These are phyloP conservation scores for Eurosta solidaginis DNA, from an alignment of 1,140 invertebrate species.

Conservation along the genomic window DNA sequence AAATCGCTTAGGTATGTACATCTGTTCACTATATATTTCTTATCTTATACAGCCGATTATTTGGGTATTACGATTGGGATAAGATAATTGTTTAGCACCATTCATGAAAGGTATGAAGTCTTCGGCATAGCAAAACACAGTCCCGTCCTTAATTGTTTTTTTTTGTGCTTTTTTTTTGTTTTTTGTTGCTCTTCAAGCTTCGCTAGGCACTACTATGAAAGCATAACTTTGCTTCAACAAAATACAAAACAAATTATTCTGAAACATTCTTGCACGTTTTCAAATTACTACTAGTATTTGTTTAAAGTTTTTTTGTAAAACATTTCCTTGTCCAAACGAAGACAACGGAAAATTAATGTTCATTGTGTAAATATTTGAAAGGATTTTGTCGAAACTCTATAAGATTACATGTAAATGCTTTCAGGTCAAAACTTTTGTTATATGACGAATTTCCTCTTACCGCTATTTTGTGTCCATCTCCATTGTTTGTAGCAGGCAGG, in stretches of 20 bases:
- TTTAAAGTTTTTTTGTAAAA: background rate
- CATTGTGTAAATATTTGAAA: background rate
- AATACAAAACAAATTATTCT: background rate
- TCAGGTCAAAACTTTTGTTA: background rate
- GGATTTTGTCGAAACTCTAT: background rate
- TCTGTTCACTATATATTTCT: too few species aligned
- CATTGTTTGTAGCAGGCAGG: background rate
- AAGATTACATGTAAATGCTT: background rate
- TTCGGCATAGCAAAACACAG: too few species aligned
- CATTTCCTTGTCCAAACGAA: background rate
- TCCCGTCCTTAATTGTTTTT: too few species aligned
- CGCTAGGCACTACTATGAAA: background rate
- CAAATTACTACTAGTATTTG: background rate
- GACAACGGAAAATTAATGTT: background rate
- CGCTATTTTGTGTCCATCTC: background rate
- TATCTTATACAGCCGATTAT: too few species aligned
- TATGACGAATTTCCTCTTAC: background rate
- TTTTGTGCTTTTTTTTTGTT: too few species aligned
- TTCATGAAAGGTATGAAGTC: too few species aligned
- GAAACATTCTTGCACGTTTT: background rate
- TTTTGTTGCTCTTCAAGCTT: background rate
- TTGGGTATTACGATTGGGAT: too few species aligned
- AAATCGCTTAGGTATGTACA: too few species aligned
- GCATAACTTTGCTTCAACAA: background rate
- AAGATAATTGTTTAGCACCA: too few species aligned